phyloP scores from a whole-genome alignment of 2,113 vertebrate species.

The Aix galericulata region DNA sequence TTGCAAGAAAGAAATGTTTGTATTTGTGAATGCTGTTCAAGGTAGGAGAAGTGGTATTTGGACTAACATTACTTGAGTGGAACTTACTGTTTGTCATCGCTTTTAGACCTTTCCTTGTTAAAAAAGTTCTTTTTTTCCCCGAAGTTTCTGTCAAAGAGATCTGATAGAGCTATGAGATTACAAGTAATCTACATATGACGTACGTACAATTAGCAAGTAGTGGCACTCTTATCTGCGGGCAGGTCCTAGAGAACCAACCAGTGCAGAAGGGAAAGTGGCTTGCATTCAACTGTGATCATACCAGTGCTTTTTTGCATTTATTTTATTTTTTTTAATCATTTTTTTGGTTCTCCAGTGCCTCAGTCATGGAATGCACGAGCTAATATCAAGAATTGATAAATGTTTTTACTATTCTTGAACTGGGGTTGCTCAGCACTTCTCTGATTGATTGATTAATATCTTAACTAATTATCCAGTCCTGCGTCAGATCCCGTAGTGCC shows the following conservation, averaged over 20 bases:
- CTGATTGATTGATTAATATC: background rate
- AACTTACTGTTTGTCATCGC: background rate
- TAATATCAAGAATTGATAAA: background rate
- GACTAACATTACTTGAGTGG: background rate
- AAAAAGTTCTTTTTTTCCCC: background rate
- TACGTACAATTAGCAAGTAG: background rate
- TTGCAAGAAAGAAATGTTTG: background rate
- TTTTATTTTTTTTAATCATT: too few relatives aligned
- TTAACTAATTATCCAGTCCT: background rate
- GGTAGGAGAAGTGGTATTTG: background rate
- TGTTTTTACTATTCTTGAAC: background rate
- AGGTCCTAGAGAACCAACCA: background rate
- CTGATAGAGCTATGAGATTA: background rate
- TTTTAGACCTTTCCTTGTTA: background rate
- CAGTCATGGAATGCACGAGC: rapidly evolving
- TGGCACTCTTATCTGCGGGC: background rate
- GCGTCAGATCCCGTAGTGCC: background rate
- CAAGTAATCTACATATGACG: background rate
- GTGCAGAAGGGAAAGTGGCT: background rate
- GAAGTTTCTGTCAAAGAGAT: background rate
- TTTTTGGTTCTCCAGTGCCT: background rate
- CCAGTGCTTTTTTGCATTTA: background rate
- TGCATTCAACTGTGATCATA: rapidly evolving
- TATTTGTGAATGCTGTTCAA: background rate
- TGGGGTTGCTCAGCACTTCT: background rate